Evolutionary conservation across 2,113 vertebrate genomes (phyloP).

Genomic region (Elephas maximus): DNA sequence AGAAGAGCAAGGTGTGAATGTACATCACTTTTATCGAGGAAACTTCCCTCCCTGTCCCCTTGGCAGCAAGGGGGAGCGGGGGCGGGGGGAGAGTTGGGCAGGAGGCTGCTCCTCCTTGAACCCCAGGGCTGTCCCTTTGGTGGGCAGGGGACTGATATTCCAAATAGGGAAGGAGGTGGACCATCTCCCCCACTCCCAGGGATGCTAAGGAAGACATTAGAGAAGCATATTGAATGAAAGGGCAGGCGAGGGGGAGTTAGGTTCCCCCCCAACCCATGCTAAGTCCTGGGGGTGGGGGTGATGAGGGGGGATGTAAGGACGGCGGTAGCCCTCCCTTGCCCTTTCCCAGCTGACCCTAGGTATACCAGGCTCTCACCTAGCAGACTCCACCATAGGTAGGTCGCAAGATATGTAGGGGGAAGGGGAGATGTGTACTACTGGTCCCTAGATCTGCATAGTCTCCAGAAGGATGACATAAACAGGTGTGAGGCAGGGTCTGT

Average conservation of each 20-base stretch:
- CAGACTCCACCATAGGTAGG: not conserved
- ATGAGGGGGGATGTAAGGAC: not conserved
- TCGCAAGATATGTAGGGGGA: not conserved
- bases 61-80: not conserved
- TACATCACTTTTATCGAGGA: not conserved
- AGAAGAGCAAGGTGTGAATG: not conserved
- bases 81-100: too few species aligned
- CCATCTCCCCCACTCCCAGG: not conserved
- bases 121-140: not conserved
- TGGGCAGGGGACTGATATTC: not conserved
- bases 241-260: not conserved
- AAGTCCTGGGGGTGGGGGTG: not conserved
- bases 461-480: not conserved
- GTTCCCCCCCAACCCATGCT: not conserved
- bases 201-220: not conserved
- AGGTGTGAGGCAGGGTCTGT: not conserved
- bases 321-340: too few species aligned
- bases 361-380: too few species aligned
- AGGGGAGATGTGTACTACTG: not conserved
- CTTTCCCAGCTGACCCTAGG: not conserved
- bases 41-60: not conserved
- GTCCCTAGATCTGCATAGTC: not conserved
- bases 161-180: not conserved
- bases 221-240: not conserved
- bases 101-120: not conserved